Evolutionary conservation across 2,797 vertebrate genomes (phyloP), one percentile per base, ranked within the genome.

Genomic region (Rallus crepitans): DNA sequence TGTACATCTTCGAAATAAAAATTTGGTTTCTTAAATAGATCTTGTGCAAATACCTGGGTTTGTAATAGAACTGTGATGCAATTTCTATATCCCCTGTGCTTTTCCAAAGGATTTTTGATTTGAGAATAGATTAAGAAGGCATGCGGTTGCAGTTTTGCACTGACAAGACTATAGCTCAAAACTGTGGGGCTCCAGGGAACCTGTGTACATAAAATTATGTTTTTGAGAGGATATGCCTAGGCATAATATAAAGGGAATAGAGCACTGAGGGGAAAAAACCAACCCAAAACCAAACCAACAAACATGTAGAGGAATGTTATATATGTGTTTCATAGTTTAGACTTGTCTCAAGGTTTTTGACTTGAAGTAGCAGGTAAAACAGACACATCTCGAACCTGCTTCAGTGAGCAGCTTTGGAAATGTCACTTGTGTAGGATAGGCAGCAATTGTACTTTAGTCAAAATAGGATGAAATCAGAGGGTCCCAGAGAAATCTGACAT

Each of bases 391-490:
- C 40, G 35, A 70, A 55, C 25, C 75, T 7, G 25, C 27, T 79
- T 70, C 5, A 45, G 35, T 28, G 15, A 78, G 40, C 21, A 81
- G 57, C 55, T 89, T 65, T 87, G 59, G 69, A 83, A 81, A 35
- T 48, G 35, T 78, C 70, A n/a, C 39, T 81, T 35, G 28, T 1
- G 12, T 56, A 1, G 52, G 55, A 30, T 37, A 70, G 15, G 30
- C 66, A 25, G 4, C 61, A 53, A 19, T 31, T 63, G 50, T 77
- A 63, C n/a, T 78, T 82, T 72, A 68, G 50, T 80, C n/a, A 80
- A 75, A 82, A 55, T 53, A 64, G 15, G 33, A 39, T 93, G 92
- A 97, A 98, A 91, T 96, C 89, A n/a, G 84, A 96, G 82, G 35
- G 52, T 92, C 48, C 39, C 27, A 9, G 92, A 95, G 89, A 94